Evolutionary conservation across 2,113 vertebrate genomes (phyloP).

Genomic region (Hemiscyllium ocellatum): DNA sequence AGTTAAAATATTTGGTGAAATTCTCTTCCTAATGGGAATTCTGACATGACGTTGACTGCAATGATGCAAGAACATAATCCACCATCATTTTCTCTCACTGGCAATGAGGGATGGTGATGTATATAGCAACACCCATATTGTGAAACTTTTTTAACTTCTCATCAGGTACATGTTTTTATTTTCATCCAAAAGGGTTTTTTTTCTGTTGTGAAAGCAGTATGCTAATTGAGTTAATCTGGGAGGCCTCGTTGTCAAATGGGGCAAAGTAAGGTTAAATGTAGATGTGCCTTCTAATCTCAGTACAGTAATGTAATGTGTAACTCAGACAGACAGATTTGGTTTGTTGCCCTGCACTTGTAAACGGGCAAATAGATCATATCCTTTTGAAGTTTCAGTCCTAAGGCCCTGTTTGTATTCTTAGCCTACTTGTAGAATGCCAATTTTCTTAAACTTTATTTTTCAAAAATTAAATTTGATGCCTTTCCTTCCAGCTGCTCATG

Average conservation of each 20-base stretch:
- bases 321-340: not conserved
- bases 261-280: not conserved
- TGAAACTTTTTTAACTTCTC: too few species aligned
- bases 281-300: not conserved
- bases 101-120: too few species aligned
- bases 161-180: too few species aligned
- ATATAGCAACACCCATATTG: too few species aligned
- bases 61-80: too few species aligned
- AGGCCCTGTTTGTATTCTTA: not conserved
- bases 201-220: not conserved
- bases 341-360: not conserved
- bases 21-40: too few species aligned
- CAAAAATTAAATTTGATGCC: not conserved
- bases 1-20: not conserved
- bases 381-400: not conserved
- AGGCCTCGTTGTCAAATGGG: not conserved
- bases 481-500: slow-evolving; percentile 54
- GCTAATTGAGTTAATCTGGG: not conserved
- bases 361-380: not conserved
- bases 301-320: not conserved
- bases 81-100: too few species aligned
- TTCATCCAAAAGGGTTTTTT: too few species aligned
- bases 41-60: too few species aligned
- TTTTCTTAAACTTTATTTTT: not conserved
- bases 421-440: not conserved